A percentile compares a stretch with the other conserved stretches of the same genome.
These are phyloP conservation scores for Xenentodon cancila DNA, from an alignment of 2,797 vertebrate species.

Conservation along the genomic window DNA sequence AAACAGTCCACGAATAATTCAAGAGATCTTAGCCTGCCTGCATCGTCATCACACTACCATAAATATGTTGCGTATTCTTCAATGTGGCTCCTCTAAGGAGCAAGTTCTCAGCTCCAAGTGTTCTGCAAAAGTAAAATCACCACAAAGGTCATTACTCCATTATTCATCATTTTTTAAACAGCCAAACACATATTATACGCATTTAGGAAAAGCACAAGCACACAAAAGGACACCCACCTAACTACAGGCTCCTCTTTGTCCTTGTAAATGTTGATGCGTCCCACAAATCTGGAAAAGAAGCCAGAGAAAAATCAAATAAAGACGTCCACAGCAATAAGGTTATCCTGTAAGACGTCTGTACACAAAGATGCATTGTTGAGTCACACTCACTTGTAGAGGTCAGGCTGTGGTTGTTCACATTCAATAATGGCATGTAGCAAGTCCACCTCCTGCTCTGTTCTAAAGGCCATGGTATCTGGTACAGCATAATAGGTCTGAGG, in stretches of 20 bases:
- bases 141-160: too few relatives aligned
- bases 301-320: conserved; percentile 35
- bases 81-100: conserved; percentile 96
- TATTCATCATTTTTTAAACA: too few relatives aligned
- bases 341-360: conserved; percentile 16
- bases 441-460: conserved; percentile 90
- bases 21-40: not conserved
- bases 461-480: conserved; percentile 95
- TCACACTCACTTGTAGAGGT: conserved; percentile 98
- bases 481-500: conserved; percentile 92
- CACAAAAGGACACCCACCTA: conserved; percentile 79
- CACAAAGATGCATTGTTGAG: conserved; percentile 29
- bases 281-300: conserved; percentile 88
- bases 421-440: conserved; percentile 93
- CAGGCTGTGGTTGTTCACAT: conserved; percentile 98
- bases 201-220: not conserved
- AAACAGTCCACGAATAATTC: conserved; percentile 2
- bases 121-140: conserved; percentile 78
- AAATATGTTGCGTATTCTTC: conserved; percentile 96
- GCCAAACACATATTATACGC: too few relatives aligned
- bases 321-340: conserved; percentile 6
- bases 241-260: conserved; percentile 90
- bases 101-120: conserved; percentile 95
- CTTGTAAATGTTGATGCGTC: conserved; percentile 96
- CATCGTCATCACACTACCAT: conserved; percentile 80